phyloP scores from a whole-genome alignment of 2,113 vertebrate genomes.

The Chaetorhynchus papuensis region DNA sequence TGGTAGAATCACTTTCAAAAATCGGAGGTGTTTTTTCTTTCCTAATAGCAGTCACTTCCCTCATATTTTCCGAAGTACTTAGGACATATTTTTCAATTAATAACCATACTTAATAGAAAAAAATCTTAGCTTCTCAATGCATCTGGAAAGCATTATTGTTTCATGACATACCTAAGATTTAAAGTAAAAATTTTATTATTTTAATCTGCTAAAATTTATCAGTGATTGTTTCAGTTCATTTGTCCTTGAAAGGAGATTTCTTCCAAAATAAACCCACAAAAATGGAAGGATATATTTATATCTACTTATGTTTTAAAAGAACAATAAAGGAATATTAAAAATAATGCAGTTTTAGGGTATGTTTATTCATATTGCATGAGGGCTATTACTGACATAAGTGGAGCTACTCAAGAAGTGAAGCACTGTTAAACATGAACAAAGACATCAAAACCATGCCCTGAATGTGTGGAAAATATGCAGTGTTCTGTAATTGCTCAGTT shows the following conservation, averaged over 20 bases:
- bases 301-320: neutral
- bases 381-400: neutral
- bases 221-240: neutral
- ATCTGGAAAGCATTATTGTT: neutral
- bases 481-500: neutral
- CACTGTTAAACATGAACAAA: neutral
- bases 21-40: neutral
- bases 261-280: neutral
- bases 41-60: neutral
- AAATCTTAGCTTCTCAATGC: neutral
- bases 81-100: neutral
- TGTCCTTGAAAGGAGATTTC: neutral
- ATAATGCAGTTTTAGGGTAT: neutral
- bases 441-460: neutral
- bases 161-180: neutral
- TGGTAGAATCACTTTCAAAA: neutral
- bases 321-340: neutral
- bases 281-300: neutral
- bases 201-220: neutral
- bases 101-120: neutral
- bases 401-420: neutral
- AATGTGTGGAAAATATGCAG: neutral
- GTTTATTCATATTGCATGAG: neutral
- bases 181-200: neutral
- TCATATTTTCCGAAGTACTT: neutral